Percentiles rank a stretch among this genome's conserved stretches.
These are phyloP conservation scores for Patella vulgata DNA, from an alignment of 1,140 invertebrate species.

Conservation along the genomic window DNA sequence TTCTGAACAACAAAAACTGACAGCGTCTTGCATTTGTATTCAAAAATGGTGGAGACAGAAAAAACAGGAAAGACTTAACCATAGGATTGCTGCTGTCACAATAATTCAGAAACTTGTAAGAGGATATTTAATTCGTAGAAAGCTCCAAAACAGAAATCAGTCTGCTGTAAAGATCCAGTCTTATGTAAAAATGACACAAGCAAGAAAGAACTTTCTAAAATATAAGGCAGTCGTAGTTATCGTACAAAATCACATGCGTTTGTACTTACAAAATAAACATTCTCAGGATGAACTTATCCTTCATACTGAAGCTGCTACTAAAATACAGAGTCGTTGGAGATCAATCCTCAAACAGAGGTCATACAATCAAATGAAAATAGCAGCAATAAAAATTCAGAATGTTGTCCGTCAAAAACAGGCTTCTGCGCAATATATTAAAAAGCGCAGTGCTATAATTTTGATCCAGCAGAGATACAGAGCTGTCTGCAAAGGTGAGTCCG, in stretches of 20 bases:
- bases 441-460: conserved; percentile 24
- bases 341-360: conserved; percentile 1
- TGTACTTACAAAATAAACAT: conserved; percentile 11
- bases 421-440: conserved; percentile 1
- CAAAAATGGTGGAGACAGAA: conserved; percentile 18
- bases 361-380: background rate
- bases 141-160: conserved; percentile 7
- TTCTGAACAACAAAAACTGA: background rate
- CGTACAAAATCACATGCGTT: conserved; percentile 28
- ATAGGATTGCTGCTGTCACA: background rate
- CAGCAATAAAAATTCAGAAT: conserved; percentile 7
- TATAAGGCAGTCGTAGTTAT: conserved; percentile 24
- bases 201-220: background rate
- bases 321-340: conserved; percentile 35
- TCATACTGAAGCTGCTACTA: conserved; percentile 13
- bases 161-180: conserved; percentile 2
- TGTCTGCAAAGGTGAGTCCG: background rate
- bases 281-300: background rate
- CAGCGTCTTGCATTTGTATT: conserved; percentile 13
- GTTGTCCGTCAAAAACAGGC: conserved; percentile 17
- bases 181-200: conserved; percentile 12
- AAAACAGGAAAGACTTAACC: background rate
- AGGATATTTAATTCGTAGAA: conserved; percentile 7
- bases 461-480: conserved; percentile 32
- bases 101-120: conserved; percentile 5